Conservation (phyloP, 2,888 invertebrate species). For the Sminthurinus aureus region DNA sequence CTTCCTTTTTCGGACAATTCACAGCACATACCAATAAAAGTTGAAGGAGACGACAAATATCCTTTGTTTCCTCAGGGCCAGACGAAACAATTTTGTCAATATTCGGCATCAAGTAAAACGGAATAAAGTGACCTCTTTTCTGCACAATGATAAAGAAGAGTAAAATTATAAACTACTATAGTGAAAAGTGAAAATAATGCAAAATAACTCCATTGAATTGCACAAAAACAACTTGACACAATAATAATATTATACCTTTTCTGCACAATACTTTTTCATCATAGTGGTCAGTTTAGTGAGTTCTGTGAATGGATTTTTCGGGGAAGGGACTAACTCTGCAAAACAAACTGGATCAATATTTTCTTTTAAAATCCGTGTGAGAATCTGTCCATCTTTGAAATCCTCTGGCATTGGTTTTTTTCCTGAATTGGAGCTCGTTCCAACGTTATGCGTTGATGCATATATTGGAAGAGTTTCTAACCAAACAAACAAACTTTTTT, state of each 20-base stretch:
- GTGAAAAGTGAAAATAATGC: too few species aligned
- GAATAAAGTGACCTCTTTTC: slow-evolving; percentile 52
- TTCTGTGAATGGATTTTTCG: slow-evolving; percentile 46
- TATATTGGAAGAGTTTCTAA: slow-evolving; percentile 52
- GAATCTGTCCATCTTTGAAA: slow-evolving; percentile 56
- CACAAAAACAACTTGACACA: neutral
- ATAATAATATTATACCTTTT: slow-evolving; percentile 43
- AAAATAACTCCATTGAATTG: neutral
- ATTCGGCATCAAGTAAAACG: slow-evolving; percentile 50
- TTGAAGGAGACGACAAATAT: slow-evolving; percentile 85
- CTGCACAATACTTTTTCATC: slow-evolving; percentile 55
- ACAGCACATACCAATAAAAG: slow-evolving; percentile 93
- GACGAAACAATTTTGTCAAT: slow-evolving; percentile 50
- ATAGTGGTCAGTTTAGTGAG: slow-evolving; percentile 53
- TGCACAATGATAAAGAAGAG: slow-evolving; percentile 27
- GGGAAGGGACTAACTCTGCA: slow-evolving; percentile 46
- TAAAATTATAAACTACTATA: too few species aligned
- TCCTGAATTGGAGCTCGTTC: slow-evolving; percentile 40
- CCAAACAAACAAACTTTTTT: slow-evolving; percentile 55
- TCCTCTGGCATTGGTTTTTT: slow-evolving; percentile 49
- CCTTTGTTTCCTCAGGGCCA: slow-evolving; percentile 69
- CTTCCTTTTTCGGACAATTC: slow-evolving; percentile 70
- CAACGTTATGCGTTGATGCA: too few species aligned
- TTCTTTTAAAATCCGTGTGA: slow-evolving; percentile 52
- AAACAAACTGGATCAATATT: slow-evolving; percentile 54